Conservation (phyloP, 2,888 invertebrate genomes). For the Ethmia dodecea region DNA sequence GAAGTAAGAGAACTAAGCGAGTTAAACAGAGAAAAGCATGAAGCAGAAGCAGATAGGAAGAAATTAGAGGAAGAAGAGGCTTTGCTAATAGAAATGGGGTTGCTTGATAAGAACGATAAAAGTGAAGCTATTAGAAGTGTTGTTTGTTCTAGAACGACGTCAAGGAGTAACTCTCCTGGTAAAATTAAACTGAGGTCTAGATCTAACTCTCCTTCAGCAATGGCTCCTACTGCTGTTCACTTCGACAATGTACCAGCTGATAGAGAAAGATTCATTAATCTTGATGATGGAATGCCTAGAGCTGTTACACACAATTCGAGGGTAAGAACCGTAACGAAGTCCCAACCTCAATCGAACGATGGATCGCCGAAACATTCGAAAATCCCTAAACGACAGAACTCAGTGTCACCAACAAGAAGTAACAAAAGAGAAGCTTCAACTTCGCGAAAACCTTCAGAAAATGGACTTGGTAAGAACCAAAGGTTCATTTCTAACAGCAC, state of each 20-base stretch:
- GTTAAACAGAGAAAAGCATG: conserved; percentile 67
- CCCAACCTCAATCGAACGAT: conserved; percentile 65
- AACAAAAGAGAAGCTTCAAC: conserved; percentile 31
- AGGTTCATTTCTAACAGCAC: conserved; percentile 68
- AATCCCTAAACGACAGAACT: conserved; percentile 67
- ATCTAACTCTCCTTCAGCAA: conserved; percentile 56
- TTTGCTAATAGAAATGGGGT: conserved; percentile 65
- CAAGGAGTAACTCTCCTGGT: conserved; percentile 59
- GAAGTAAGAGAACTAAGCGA: conserved; percentile 68
- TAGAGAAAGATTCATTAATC: conserved; percentile 44
- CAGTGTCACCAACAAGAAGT: conserved; percentile 58
- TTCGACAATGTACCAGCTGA: conserved; percentile 41
- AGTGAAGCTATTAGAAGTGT: conserved; percentile 35
- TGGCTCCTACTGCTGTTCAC: conserved; percentile 31
- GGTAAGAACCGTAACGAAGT: conserved; percentile 51
- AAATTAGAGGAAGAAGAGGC: conserved; percentile 66
- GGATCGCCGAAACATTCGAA: conserved; percentile 70
- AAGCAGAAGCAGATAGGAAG: conserved; percentile 60
- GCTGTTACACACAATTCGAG: conserved; percentile 56
- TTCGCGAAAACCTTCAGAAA: conserved; percentile 38
- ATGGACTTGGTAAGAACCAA: conserved; percentile 48
- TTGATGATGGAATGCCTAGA: conserved; percentile 38
- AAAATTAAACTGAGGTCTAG: conserved; percentile 59
- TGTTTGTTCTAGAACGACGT: conserved; percentile 42
- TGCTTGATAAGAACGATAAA: conserved; percentile 50